Base-by-base conservation (phyloP, 2,113 vertebrate genomes). In the Erythrocercus mccallii region DNA sequence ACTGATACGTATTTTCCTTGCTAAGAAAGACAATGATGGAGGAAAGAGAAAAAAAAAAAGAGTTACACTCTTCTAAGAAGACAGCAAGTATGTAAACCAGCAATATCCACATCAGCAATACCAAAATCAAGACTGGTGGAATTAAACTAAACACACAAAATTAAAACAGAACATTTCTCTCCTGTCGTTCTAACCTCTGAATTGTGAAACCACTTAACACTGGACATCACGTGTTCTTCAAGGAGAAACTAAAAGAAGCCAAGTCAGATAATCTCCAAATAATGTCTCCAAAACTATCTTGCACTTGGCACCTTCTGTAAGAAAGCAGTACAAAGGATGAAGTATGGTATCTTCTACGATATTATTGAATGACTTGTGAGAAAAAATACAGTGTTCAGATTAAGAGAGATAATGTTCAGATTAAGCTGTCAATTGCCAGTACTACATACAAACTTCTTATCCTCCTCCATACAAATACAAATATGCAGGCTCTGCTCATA, bases 1-100 rank as follows among this genome's bases (percentile, higher is more conserved):
- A 37, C 3, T 9, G 13, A 70, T 6, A 31, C 0, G 2, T 20
- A 40, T 21, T 61, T 54, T 48, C 23, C 15, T 58, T 79, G 11
- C 33, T 73, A 70, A 40, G 44, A 62, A 15, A 62, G 33, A 35
- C 5, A 50, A 23, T 5, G 5, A 68, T 76, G 12, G 30, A 10
- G 3, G 11, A 53, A 7, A 4, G 4, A 5, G 3, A 3, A 22
- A 37, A 33, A 12, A 1, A 1, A 22, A 47, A n/a, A n/a, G 2
- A 65, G 42, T 40, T 45, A 24, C 5, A 31, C 0, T 2, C 58
- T 31, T n/a, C 31, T 45, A 48, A 56, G 27, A 81, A 9, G 16
- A 66, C 13, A 42, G 8, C 27, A 53, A n/a, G 18, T 48, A 40
- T 62, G 45, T 88, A 83, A 87, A 20, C 13, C 44, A 22, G 8